These are phyloP conservation scores for Brachionus rubens DNA, from an alignment of 1,140 invertebrate species.

Conservation along the genomic window DNA sequence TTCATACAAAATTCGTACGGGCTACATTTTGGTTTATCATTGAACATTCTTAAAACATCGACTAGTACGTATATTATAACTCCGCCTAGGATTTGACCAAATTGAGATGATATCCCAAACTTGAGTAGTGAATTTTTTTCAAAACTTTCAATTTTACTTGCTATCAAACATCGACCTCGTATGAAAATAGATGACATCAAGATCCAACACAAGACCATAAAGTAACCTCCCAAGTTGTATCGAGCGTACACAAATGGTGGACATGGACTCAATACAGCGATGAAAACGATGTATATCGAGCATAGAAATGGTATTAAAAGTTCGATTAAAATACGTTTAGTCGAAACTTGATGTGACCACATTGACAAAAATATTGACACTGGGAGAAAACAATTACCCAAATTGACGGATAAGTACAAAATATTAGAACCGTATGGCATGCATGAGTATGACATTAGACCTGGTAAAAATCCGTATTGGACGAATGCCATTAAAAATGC, in stretches of 20 bases:
- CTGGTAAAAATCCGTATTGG: slow-evolving; percentile 31
- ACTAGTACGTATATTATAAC: slow-evolving; percentile 5
- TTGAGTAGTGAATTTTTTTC: background rate
- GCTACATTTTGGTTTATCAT: slow-evolving; percentile 35
- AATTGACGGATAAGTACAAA: slow-evolving; percentile 8
- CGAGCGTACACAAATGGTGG: background rate
- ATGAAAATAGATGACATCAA: slow-evolving; percentile 2
- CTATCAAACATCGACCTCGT: slow-evolving; percentile 13
- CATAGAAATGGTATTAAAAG: background rate
- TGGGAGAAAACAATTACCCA: background rate
- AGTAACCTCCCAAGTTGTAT: background rate
- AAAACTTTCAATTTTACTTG: slow-evolving; percentile 19
- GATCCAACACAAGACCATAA: slow-evolving; percentile 39
- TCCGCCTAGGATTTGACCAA: slow-evolving; percentile 35
- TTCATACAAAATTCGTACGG: background rate
- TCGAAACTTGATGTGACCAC: slow-evolving; percentile 21
- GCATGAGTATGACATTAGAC: slow-evolving; percentile 26
- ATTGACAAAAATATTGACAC: slow-evolving; percentile 21
- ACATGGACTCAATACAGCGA: slow-evolving; percentile 9
- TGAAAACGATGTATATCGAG: background rate
- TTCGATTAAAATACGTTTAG: background rate
- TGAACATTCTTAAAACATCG: slow-evolving; percentile 4
- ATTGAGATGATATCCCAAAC: slow-evolving; percentile 1
- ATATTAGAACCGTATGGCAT: slow-evolving; percentile 17
- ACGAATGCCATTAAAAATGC: slow-evolving; percentile 15